These are phyloP conservation scores for Gobionotothen gibberifrons DNA, from an alignment of 2,797 vertebrate genomes.

Conservation along the genomic window DNA sequence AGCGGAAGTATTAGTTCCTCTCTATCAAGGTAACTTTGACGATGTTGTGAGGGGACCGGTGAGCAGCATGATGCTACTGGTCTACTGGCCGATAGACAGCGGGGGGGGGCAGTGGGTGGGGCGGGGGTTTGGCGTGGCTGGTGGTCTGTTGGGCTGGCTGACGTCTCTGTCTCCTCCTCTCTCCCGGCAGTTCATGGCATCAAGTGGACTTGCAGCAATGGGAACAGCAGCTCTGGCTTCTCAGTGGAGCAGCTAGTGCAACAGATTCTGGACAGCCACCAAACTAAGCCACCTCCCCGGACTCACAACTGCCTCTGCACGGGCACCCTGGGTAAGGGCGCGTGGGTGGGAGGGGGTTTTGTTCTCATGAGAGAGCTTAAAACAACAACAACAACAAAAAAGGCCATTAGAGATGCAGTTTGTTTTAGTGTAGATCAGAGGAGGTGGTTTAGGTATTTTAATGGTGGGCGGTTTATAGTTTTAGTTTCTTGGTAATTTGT, in stretches of 20 bases:
- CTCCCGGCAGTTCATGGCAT: slow-evolving; percentile 97
- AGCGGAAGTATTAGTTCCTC: slow-evolving; percentile 10
- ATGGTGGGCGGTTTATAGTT: slow-evolving; percentile 39
- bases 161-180: slow-evolving; percentile 85
- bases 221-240: slow-evolving; percentile 99
- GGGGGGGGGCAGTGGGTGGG: slow-evolving; percentile 70
- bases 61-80: slow-evolving; percentile 15
- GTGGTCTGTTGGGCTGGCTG: slow-evolving; percentile 84
- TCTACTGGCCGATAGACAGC: slow-evolving; percentile 44
- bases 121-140: slow-evolving; percentile 78
- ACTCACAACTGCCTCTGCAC: slow-evolving; percentile 99
- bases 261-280: slow-evolving; percentile 99
- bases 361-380: slow-evolving; percentile 27
- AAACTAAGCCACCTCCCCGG: slow-evolving; percentile 98
- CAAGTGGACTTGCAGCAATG: slow-evolving; percentile 99
- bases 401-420: slow-evolving; percentile 28
- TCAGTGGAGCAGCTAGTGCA: slow-evolving; percentile 99
- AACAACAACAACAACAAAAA: slow-evolving; percentile 2
- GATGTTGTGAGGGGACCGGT: slow-evolving; percentile 30
- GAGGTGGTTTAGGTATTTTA: slow-evolving; percentile 46
- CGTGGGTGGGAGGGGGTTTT: slow-evolving; percentile 56
- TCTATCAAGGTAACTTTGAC: slow-evolving; percentile 2
- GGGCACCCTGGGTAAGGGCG: slow-evolving; percentile 95
- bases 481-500: slow-evolving; percentile 46
- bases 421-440: slow-evolving; percentile 39